Percentiles rank a stretch among this genome's conserved stretches.
These are phyloP conservation scores for Conomelus anceps DNA, from an alignment of 2,888 invertebrate genomes.

Conservation along the genomic window DNA sequence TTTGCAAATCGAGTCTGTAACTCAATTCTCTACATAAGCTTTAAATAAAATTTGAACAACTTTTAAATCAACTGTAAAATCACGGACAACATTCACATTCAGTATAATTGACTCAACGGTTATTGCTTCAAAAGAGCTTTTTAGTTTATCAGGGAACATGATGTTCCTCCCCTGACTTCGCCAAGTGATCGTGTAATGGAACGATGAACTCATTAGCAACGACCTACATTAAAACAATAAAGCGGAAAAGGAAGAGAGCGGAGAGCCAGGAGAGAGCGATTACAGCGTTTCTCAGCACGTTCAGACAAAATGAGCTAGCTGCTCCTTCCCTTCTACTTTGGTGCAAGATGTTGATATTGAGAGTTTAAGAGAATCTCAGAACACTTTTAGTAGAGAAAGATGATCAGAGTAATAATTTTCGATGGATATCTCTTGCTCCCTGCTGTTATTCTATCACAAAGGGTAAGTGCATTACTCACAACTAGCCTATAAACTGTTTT, in stretches of 20 bases:
- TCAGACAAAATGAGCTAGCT: neutral
- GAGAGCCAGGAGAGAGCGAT: neutral
- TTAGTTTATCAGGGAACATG: neutral
- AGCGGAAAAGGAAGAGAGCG: neutral
- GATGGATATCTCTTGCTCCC: neutral
- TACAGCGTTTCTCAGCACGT: neutral
- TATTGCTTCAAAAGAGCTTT: neutral
- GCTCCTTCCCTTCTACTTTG: neutral
- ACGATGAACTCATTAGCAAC: neutral
- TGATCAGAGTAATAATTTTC: neutral
- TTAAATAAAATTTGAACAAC: neutral
- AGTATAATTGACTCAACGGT: neutral
- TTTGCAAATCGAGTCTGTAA: neutral
- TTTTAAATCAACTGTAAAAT: neutral
- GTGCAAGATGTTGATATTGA: neutral
- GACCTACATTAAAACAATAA: neutral
- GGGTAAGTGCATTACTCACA: too few relatives aligned
- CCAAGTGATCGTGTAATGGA: neutral
- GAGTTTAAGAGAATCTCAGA: neutral
- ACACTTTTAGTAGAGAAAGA: neutral
- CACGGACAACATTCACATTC: neutral
- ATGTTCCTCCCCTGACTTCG: neutral
- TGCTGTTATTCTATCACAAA: too few relatives aligned
- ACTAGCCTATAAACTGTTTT: too few relatives aligned
- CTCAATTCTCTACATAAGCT: neutral